Base-by-base conservation (phyloP, 2,888 invertebrate genomes). In the Agrochola circellaris region DNA sequence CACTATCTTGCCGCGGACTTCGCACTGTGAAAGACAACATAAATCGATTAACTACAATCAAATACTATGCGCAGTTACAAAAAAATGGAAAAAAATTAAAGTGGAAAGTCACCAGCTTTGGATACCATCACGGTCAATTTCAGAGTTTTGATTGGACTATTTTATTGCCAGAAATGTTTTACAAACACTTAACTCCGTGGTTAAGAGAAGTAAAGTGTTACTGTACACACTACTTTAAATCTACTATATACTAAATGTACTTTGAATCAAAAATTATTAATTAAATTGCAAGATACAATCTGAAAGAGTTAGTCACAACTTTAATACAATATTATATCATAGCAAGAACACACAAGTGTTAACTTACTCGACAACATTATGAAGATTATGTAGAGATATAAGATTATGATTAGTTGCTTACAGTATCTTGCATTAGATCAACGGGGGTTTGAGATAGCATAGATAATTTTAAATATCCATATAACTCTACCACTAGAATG, bases 1-100 rank as follows among this genome's bases (percentile, higher is more conserved):
- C 60, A 99, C 98, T 26, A 99, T 98, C 85, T 97, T 97, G 45
- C 99, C 99, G 75, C 97, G 97, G 75, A 99, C 96, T 94, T 98
- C 94, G 71, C 97, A 96, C 94, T 94, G 65, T 15, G 0, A 51
- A 4, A 7, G 38, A 20, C 7, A 11, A 54, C 26, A 58, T 26
- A 26, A 58, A 26, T 26, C 58, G 26, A 58, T 58, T 58, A 26
- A 26, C 13, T 5, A 56, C n/a, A n/a, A 56, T 56, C 9, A 56
- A n/a, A 56, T n/a, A n/a, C 13, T 54, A 54, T n/a, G n/a, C 1
- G 13, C n/a, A 56, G n/a, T 56, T 5, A 56, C n/a, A 56, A 56
- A 26, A 6, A 11, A n/a, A 56, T n/a, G 4, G 9, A 11, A 11
- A 11, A 56, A n/a, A 56, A n/a, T 11, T 11, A 56, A n/a, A 56